These are phyloP conservation scores for Exocentrus adspersus DNA, from an alignment of 2,888 invertebrate species.

Conservation along the genomic window DNA sequence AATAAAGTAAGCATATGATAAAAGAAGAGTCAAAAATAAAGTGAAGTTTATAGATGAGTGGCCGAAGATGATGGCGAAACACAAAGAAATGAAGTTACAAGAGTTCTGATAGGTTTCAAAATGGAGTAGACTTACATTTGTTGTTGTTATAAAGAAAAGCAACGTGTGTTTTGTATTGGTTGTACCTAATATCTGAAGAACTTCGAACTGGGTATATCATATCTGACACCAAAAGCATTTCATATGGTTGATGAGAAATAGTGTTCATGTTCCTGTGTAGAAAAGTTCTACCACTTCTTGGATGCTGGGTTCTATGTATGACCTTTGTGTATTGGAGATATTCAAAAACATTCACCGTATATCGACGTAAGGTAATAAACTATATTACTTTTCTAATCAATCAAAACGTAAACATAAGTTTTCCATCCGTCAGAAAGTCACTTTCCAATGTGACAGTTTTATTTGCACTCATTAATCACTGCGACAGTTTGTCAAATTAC, in stretches of 20 bases:
- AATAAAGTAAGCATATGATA: slow-evolving; percentile 51
- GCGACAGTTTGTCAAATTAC: slow-evolving; percentile 14
- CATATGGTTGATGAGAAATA: slow-evolving; percentile 6
- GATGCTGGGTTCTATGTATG: slow-evolving; percentile 52
- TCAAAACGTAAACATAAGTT: background rate
- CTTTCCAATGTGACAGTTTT: slow-evolving; percentile 16
- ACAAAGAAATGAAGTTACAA: slow-evolving; percentile 55
- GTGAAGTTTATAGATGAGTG: slow-evolving; percentile 50
- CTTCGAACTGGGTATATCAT: slow-evolving; percentile 17
- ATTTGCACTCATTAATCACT: slow-evolving; percentile 17
- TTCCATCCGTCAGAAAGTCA: background rate
- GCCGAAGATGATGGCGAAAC: slow-evolving; percentile 47
- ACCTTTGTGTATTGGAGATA: slow-evolving; percentile 46
- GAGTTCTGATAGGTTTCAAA: slow-evolving; percentile 59
- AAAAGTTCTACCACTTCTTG: slow-evolving; percentile 34
- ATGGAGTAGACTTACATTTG: slow-evolving; percentile 61
- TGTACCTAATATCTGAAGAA: slow-evolving; percentile 1
- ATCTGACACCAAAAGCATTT: slow-evolving; percentile 3
- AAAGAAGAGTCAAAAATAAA: slow-evolving; percentile 50
- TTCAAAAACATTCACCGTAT: slow-evolving; percentile 32
- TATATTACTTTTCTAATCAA: background rate
- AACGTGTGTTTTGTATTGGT: slow-evolving; percentile 44
- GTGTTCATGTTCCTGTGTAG: slow-evolving; percentile 13
- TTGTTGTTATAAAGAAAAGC: slow-evolving; percentile 53
- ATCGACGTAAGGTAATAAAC: slow-evolving; percentile 41